Evolutionary conservation across 2,888 invertebrate genomes (phyloP), one percentile per base, ranked within the genome.

Genomic region (Macrophya alboannulata): DNA sequence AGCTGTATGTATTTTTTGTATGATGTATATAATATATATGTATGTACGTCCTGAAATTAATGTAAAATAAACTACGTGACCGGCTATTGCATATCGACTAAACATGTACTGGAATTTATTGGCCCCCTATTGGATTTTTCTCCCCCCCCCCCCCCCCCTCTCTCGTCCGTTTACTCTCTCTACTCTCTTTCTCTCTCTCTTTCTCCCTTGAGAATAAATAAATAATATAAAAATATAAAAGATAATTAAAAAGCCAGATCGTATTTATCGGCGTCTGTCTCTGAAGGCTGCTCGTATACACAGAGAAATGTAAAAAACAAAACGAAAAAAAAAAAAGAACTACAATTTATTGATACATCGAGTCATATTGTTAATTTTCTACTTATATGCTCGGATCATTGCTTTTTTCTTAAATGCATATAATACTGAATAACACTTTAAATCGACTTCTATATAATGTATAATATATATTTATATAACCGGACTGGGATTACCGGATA

Each of bases 221-320:
- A n/a, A 55, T 55, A 12, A 62, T 25, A 21, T 62, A 25, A 4
- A 62, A 21, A 55, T 21, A 25, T 62, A 62, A 12, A 25, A 21
- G 62, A 62, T 62, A 62, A 62, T 62, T 62, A 62, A 62, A 62
- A 62, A 62, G 62, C 21, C 62, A 62, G 62, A 62, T 62, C 12
- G 4, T 25, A 62, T 25, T 62, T 62, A 62, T 62, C 62, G 62
- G 62, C 12, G 10, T 4, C 62, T 8, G 25, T n/a, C 48, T 48
- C 48, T 48, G 48, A 12, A 12, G 48, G 48, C 10, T 48, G 31
- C 48, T 48, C 21, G 12, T 25, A 4, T 25, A 10, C 21, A 3
- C 12, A 8, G 4, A n/a, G 0, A 12, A 1, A 10, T 4, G 17
- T 9, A 8, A 25, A 62, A 21, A 21, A 62, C n/a, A 17, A 59